Base-by-base conservation (phyloP, 2,888 invertebrate genomes). In the Eupsilia transversa region DNA sequence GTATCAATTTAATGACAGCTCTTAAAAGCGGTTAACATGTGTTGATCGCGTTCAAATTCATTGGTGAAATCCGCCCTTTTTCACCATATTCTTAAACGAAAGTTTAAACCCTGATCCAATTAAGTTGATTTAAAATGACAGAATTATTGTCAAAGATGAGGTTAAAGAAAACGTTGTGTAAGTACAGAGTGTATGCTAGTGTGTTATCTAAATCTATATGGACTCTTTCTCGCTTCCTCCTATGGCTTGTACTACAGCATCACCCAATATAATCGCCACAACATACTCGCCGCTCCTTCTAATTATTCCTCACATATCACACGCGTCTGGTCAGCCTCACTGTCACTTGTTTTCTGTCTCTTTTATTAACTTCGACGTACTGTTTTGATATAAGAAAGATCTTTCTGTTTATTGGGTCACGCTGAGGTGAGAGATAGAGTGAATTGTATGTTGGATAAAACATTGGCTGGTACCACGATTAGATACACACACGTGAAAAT, bases 181-280 rank as follows among this genome's bases (percentile, higher is more conserved):
- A n/a, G n/a, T n/a, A n/a, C n/a, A n/a, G n/a, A n/a, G n/a, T n/a
- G n/a, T n/a, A n/a, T n/a, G n/a, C n/a, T n/a, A n/a, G n/a, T n/a
- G n/a, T n/a, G n/a, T n/a, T n/a, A n/a, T n/a, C 17, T 17, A 30
- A 30, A 14, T n/a, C n/a, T n/a, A n/a, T n/a, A 20, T 9, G 14
- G 14, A 12, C 0, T 10, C 17, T 30, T 23, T 49, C 27, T 27
- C 56, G 74, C 74, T 71, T n/a, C 2, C 10, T 12, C 68, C 23
- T 41, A 0, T 61, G 0, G 0, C 79, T 86, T 69, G 27, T 1
- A 7, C 85, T 77, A 41, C 63, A 49, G 2, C 33, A n/a, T 74
- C n/a, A 72, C 75, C 65, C 74, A 77, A 77, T 72, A 83, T 87
- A 74, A 76, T 77, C 74, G 70, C 70, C 54, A 66, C 67, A 71